These are phyloP conservation scores for Hippopotamyrus pictus DNA, from an alignment of 2,797 vertebrate genomes.

Conservation along the genomic window DNA sequence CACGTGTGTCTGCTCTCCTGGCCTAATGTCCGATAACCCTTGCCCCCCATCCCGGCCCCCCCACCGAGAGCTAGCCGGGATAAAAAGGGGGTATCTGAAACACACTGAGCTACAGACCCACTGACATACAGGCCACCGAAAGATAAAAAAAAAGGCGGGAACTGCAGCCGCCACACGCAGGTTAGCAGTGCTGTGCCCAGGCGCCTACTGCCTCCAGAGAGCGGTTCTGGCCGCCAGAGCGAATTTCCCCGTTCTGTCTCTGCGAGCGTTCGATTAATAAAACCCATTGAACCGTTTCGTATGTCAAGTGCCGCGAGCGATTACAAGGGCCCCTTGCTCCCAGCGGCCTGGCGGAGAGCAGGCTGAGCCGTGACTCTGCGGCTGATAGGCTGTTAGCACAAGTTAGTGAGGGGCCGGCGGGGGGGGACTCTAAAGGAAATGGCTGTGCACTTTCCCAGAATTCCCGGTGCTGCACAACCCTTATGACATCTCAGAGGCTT, in stretches of 20 bases:
- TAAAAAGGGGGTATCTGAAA: neutral
- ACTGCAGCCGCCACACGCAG: neutral
- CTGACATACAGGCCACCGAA: neutral
- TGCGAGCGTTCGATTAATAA: constrained; percentile 10
- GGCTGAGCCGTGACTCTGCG: neutral
- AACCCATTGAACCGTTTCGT: constrained; percentile 9
- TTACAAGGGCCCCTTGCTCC: constrained; percentile 6
- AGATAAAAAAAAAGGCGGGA: neutral
- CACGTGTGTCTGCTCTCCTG: neutral
- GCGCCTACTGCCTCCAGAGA: neutral
- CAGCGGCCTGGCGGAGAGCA: neutral
- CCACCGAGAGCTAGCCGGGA: neutral
- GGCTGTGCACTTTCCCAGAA: neutral
- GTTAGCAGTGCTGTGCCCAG: neutral
- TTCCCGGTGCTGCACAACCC: neutral
- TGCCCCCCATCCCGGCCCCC: neutral
- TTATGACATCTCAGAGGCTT: neutral
- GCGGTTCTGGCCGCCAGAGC: neutral
- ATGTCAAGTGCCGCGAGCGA: constrained; percentile 14
- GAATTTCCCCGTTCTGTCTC: neutral
- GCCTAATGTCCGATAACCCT: neutral
- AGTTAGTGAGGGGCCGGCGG: neutral
- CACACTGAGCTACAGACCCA: neutral
- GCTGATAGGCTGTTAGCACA: neutral
- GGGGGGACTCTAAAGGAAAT: neutral